Conservation (phyloP, 2,888 invertebrate species). For the Drosophila austrosaltans region DNA sequence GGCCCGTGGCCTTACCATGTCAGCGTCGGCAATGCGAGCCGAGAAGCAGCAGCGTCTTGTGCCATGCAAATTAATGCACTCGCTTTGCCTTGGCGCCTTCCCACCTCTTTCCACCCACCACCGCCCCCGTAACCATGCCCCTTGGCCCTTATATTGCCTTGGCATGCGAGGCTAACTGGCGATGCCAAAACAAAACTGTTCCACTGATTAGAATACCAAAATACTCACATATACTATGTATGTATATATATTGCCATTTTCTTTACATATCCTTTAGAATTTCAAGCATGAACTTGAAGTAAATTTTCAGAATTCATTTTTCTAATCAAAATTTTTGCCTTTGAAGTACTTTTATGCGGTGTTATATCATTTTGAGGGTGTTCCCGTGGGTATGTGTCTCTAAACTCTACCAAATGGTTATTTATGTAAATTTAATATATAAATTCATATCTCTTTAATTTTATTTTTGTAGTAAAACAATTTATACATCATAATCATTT, state of each 20-base stretch:
- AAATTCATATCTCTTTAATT: too few relatives aligned
- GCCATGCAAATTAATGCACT: conserved; percentile 19
- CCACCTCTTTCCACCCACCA: not conserved
- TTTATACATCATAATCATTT: too few relatives aligned
- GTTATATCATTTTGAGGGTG: too few relatives aligned
- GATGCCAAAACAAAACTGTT: conserved; percentile 6
- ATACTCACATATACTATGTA: not conserved
- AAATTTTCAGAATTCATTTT: too few relatives aligned
- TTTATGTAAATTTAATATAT: too few relatives aligned
- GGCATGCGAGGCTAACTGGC: conserved; percentile 9
- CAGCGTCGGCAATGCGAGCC: conserved; percentile 7
- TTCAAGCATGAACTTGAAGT: too few relatives aligned
- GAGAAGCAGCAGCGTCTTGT: conserved; percentile 3
- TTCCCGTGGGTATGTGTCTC: too few relatives aligned
- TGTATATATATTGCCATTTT: not conserved
- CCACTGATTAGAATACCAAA: conserved; percentile 11
- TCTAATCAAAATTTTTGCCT: too few relatives aligned
- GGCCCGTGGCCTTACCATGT: conserved; percentile 18
- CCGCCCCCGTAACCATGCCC: not conserved
- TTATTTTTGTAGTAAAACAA: too few relatives aligned
- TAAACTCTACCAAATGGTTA: too few relatives aligned
- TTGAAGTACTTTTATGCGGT: too few relatives aligned
- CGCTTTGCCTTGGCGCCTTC: conserved; percentile 1
- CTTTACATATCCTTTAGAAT: not conserved
- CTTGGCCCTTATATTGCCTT: conserved; percentile 4